phyloP scores from a whole-genome alignment of 2,797 vertebrate species.

The Masticophis lateralis region DNA sequence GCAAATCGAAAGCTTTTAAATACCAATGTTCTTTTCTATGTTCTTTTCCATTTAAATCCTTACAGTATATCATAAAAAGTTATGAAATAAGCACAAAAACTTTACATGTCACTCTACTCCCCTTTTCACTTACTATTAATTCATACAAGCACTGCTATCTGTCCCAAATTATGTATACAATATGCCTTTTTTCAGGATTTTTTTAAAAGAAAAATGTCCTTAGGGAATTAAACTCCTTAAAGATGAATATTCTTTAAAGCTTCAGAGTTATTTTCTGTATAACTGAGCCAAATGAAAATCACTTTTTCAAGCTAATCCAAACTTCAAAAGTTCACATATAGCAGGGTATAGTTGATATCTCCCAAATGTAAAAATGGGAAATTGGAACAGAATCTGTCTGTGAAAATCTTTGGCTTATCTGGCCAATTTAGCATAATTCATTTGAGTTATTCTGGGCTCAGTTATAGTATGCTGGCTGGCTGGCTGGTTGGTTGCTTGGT shows the following conservation, averaged over 20 bases:
- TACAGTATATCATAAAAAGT: slow-evolving; percentile 2
- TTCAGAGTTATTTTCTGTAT: not conserved
- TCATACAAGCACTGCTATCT: not conserved
- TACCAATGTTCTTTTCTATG: not conserved
- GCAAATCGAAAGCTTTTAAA: not conserved
- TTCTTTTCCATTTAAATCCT: not conserved
- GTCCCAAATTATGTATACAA: not conserved
- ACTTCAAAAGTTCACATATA: not conserved
- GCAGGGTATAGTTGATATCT: not conserved
- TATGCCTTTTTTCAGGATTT: not conserved
- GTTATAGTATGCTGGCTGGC: not conserved
- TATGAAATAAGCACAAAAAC: slow-evolving; percentile 16
- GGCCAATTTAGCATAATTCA: not conserved
- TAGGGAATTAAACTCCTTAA: not conserved
- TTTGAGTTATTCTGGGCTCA: not conserved
- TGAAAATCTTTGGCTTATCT: not conserved
- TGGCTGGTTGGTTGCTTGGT: not conserved
- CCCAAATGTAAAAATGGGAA: not conserved
- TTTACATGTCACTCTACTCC: slow-evolving; percentile 8
- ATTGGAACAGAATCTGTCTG: not conserved
- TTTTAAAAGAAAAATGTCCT: not conserved
- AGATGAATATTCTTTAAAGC: not conserved
- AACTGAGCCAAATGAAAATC: not conserved
- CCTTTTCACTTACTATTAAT: slow-evolving; percentile 7
- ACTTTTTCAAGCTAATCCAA: not conserved